Conservation (phyloP, 37 sponge, comb jelly and placozoan genomes). For the Lycopodina hypogea region DNA sequence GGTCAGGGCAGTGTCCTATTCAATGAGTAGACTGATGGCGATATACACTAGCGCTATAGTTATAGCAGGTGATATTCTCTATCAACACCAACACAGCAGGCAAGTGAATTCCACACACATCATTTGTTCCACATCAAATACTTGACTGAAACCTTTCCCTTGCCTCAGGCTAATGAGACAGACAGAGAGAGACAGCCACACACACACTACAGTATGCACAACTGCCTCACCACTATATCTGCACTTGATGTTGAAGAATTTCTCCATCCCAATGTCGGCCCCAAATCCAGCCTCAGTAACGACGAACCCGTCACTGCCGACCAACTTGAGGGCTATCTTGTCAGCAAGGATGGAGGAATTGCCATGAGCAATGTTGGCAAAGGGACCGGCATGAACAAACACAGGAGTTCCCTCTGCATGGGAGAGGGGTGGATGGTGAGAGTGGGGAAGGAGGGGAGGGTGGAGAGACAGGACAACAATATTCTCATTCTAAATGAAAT, state of each 20-base stretch:
- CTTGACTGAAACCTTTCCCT: too few relatives aligned
- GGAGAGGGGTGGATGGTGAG: not conserved
- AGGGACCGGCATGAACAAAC: slow-evolving; percentile 98
- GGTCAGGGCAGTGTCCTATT: too few relatives aligned
- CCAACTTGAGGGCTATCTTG: slow-evolving; percentile 90
- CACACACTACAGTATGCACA: too few relatives aligned
- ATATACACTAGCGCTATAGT: too few relatives aligned
- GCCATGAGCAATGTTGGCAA: slow-evolving; percentile 99
- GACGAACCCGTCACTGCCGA: slow-evolving; percentile 91
- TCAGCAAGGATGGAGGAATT: slow-evolving; percentile 98
- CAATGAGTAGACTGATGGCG: too few relatives aligned
- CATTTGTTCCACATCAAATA: too few relatives aligned
- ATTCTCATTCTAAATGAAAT: not conserved
- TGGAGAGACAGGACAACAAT: not conserved
- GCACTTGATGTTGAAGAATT: slow-evolving; percentile 98
- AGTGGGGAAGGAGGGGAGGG: not conserved
- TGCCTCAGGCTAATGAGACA: too few relatives aligned
- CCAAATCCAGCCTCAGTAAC: slow-evolving; percentile 99
- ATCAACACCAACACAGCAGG: too few relatives aligned
- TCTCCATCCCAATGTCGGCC: slow-evolving; percentile 99
- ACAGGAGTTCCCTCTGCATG: slow-evolving; percentile 91
- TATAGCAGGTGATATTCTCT: too few relatives aligned
- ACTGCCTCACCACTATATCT: slow-evolving; percentile 91
- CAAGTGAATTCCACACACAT: too few relatives aligned
- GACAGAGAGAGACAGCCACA: too few relatives aligned